Percentiles rank a stretch among this genome's conserved stretches.
Conservation (phyloP, 2,797 vertebrate species). For the Xiphophorus birchmanni region DNA sequence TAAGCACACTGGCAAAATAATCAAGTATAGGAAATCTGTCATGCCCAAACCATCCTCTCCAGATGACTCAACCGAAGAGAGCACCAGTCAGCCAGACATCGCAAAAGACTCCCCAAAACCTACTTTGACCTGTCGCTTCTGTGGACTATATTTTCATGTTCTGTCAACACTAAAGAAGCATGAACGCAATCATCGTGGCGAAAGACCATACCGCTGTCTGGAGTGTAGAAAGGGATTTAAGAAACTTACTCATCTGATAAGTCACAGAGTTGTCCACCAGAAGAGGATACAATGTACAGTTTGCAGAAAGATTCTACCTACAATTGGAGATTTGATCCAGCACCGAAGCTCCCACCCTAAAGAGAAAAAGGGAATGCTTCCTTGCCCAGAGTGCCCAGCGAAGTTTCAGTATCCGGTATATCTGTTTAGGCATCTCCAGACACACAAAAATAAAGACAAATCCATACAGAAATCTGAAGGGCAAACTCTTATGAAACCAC, state of each 20-base stretch:
- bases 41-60: conserved; percentile 13
- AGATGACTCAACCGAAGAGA: conserved; percentile 14
- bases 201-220: conserved; percentile 78
- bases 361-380: conserved; percentile 74
- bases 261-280: conserved; percentile 78
- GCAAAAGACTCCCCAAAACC: conserved; percentile 1
- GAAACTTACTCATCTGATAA: conserved; percentile 61
- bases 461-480: conserved; percentile 24
- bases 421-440: conserved; percentile 74
- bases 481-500: conserved; percentile 11
- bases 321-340: conserved; percentile 77
- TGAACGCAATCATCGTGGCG: conserved; percentile 70
- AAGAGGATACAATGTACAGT: conserved; percentile 81
- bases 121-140: conserved; percentile 71
- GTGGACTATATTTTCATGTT: conserved; percentile 68
- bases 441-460: conserved; percentile 61
- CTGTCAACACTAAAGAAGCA: conserved; percentile 66
- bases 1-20: conserved; percentile 67
- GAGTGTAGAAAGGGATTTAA: conserved; percentile 80
- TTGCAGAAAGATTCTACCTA: conserved; percentile 78
- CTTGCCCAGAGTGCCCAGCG: conserved; percentile 80
- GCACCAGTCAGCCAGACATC: conserved; percentile 7
- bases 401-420: conserved; percentile 76
- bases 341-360: conserved; percentile 77
- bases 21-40: conserved; percentile 55